A percentile compares a stretch with the other conserved stretches of the same genome.
phyloP scores from a whole-genome alignment of 2,113 vertebrate species.

The Edolisoma coerulescens region DNA sequence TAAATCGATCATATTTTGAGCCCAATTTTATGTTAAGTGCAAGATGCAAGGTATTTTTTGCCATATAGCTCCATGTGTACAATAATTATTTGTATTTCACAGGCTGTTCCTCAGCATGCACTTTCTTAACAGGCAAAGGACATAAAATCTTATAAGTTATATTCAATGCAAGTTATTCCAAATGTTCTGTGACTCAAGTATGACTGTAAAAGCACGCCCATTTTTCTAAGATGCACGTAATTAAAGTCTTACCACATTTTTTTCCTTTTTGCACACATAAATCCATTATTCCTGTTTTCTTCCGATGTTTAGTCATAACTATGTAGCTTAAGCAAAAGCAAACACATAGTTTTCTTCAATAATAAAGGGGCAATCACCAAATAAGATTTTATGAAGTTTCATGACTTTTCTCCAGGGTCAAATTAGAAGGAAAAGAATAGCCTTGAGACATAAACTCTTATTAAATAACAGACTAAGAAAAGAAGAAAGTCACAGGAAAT shows the following conservation, averaged over 20 bases:
- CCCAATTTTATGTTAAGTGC: accelerated
- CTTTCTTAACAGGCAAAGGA: background rate
- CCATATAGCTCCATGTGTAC: background rate
- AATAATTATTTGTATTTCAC: background rate
- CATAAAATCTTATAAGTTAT: background rate
- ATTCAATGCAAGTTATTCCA: background rate
- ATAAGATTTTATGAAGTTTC: background rate
- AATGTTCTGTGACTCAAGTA: background rate
- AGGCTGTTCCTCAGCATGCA: accelerated
- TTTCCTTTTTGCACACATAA: background rate
- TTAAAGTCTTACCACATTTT: background rate
- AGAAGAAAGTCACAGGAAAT: background rate
- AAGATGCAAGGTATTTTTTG: background rate
- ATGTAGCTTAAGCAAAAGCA: background rate
- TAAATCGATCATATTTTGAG: background rate
- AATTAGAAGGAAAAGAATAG: background rate
- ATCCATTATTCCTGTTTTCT: background rate
- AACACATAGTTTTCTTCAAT: background rate
- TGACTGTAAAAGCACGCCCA: background rate
- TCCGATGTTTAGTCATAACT: background rate
- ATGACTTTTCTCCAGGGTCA: background rate
- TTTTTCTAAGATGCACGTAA: background rate
- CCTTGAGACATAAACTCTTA: background rate
- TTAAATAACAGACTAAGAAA: background rate
- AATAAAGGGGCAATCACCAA: background rate